Percentiles rank a stretch among this genome's conserved stretches.
Evolutionary conservation across 1,140 invertebrate genomes (phyloP).

Genomic region (Drosophila chauvacae): DNA sequence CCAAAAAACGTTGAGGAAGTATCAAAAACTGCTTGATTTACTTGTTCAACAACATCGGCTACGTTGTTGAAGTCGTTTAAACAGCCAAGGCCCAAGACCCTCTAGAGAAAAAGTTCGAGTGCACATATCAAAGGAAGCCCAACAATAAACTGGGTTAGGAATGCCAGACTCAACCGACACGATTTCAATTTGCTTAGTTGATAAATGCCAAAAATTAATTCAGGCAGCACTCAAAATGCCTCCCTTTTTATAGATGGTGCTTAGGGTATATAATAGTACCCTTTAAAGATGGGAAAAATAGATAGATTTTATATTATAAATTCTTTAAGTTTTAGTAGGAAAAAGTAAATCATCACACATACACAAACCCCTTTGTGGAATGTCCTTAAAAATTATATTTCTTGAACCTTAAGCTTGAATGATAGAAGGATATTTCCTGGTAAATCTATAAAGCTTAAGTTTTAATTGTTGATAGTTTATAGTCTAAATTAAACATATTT

Average conservation of each 20-base stretch:
- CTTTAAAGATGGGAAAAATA: not conserved
- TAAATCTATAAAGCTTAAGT: not conserved
- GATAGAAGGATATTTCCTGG: not conserved
- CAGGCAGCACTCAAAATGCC: constrained; percentile 54
- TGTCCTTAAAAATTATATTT: not conserved
- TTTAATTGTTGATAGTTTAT: not conserved
- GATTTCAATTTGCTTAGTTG: constrained; percentile 79
- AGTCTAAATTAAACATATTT: not conserved
- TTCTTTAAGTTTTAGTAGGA: not conserved
- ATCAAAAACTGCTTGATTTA: constrained; percentile 52
- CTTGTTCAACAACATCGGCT: constrained; percentile 21
- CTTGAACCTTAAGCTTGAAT: not conserved
- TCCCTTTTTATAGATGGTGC: constrained; percentile 17
- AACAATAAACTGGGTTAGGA: constrained; percentile 70
- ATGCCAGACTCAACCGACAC: constrained; percentile 64
- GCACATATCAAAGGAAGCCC: constrained; percentile 56
- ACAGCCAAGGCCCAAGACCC: not conserved
- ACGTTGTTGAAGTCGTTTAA: constrained; percentile 10
- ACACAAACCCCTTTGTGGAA: not conserved
- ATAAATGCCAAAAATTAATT: constrained; percentile 81
- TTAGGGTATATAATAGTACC: not conserved
- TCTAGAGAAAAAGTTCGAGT: constrained; percentile 40
- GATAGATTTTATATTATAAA: not conserved
- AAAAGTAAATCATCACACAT: not conserved
- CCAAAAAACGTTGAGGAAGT: constrained; percentile 50